These are phyloP conservation scores for Gambelia wislizenii DNA, from an alignment of 2,797 vertebrate genomes.

Conservation along the genomic window DNA sequence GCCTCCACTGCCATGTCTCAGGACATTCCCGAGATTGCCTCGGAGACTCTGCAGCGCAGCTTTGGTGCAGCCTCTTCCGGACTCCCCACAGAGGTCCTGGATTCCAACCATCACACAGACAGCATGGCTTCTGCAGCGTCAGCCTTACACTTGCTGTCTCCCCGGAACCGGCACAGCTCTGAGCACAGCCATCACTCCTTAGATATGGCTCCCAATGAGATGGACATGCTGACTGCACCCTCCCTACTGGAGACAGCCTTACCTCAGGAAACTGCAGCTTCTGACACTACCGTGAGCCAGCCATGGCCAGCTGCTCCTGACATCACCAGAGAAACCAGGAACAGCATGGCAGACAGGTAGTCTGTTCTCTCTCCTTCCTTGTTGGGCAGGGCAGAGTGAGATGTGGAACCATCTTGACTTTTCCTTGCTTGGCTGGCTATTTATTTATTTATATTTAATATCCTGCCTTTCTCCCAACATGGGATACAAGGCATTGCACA, in stretches of 20 bases:
- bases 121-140: constrained; percentile 96
- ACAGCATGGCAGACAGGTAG: constrained; percentile 92
- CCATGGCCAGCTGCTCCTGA: constrained; percentile 96
- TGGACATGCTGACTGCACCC: constrained; percentile 86
- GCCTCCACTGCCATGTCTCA: constrained; percentile 96
- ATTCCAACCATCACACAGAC: constrained; percentile 83
- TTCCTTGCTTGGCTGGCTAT: not conserved
- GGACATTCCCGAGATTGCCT: constrained; percentile 96
- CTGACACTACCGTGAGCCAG: constrained; percentile 83
- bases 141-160: constrained; percentile 91
- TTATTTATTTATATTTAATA: too few species aligned
- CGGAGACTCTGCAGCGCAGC: constrained; percentile 88
- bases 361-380: not conserved
- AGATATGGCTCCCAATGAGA: constrained; percentile 86
- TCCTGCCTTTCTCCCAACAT: too few species aligned
- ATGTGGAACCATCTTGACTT: not conserved
- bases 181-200: constrained; percentile 84
- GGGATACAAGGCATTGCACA: too few species aligned
- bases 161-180: constrained; percentile 82
- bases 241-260: constrained; percentile 90
- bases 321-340: constrained; percentile 96
- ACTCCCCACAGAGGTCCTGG: constrained; percentile 73
- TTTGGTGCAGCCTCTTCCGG: constrained; percentile 68
- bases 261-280: constrained; percentile 86
- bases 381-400: too few species aligned